Evolutionary conservation across 2,888 invertebrate species (phyloP), one percentile per base, ranked within the genome.

Genomic region (Hypolimnas misippus): DNA sequence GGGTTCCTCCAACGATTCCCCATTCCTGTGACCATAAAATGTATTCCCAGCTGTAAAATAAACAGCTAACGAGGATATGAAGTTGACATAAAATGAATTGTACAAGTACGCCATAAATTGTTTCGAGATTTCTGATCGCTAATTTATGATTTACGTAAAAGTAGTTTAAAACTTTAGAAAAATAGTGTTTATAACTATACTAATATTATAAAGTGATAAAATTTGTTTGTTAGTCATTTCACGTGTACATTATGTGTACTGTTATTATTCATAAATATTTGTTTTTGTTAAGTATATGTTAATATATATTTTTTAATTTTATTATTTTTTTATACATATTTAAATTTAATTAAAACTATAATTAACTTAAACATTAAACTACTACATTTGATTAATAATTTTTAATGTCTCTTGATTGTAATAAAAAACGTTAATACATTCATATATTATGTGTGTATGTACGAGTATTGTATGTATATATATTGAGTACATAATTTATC

Each of bases 1-100:
- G 81, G 83, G 82, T 77, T 76, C 79, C 78, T 77, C 72, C 78
- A 76, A 75, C 73, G 72, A 73, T 77, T 63, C 57, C 61, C 64
- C 57, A 57, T 63, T 57, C 46, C 44, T 42, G 42, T 19, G 51
- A 52, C 25, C 38, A 53, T 53, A 38, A 25, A 57, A 46, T 44
- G 21, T 35, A 42, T 33, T 49, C 25, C 46, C 46, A 46, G n/a
- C 42, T 42, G 42, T 42, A 42, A 42, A 17, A 17, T 42, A 8
- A 42, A 10, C 42, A 10, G 42, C 17, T 10, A 42, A 19, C 42
- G 21, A 12, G 46, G 10, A n/a, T 46, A n/a, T n/a, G n/a, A 21
- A 14, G 10, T 46, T 42, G 8, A 17, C 42, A 42, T 42, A 42
- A 42, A 42, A 42, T 16, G 8, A 16, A 42, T 42, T 17, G 2